Conservation (phyloP, 2,888 invertebrate genomes). For the Drosophila stalkeri region DNA sequence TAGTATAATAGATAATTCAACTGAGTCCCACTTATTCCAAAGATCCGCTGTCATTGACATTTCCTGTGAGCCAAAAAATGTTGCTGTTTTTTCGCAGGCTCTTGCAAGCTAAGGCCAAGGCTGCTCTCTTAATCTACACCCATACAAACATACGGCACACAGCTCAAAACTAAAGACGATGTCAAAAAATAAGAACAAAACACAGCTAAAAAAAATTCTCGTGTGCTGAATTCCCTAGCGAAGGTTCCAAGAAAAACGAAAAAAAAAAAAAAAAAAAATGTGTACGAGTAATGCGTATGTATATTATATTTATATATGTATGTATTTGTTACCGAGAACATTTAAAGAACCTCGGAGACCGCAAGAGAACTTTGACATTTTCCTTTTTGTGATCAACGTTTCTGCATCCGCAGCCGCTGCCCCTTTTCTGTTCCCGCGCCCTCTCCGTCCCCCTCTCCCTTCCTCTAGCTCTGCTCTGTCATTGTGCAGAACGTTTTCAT, state of each 20-base stretch:
- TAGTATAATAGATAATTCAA: not conserved
- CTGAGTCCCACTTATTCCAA: not conserved
- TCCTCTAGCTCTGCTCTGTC: conserved; percentile 34
- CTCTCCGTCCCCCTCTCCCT: not conserved
- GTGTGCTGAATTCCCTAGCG: conserved; percentile 70
- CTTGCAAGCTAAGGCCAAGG: conserved; percentile 18
- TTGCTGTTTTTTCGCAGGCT: conserved; percentile 15
- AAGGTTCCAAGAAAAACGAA: conserved; percentile 68
- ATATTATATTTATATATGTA: conserved; percentile 13
- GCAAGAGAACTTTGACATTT: conserved; percentile 79
- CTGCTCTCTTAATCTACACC: conserved; percentile 31
- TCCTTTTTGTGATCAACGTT: conserved; percentile 72
- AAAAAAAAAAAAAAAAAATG: conserved; percentile 18
- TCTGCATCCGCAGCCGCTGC: conserved; percentile 31
- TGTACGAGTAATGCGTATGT: not conserved
- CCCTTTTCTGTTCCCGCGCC: conserved; percentile 10
- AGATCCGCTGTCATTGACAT: conserved; percentile 22
- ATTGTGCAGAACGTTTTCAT: conserved; percentile 69
- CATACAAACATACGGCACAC: conserved; percentile 18
- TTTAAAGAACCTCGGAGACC: conserved; percentile 78
- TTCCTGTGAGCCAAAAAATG: conserved; percentile 48
- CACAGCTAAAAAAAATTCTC: conserved; percentile 37
- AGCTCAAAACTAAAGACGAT: conserved; percentile 47
- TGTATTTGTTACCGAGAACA: conserved; percentile 64
- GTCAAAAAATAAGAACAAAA: conserved; percentile 14